Evolutionary conservation across 2,797 vertebrate genomes (phyloP).

Genomic region (Hirundo rustica): DNA sequence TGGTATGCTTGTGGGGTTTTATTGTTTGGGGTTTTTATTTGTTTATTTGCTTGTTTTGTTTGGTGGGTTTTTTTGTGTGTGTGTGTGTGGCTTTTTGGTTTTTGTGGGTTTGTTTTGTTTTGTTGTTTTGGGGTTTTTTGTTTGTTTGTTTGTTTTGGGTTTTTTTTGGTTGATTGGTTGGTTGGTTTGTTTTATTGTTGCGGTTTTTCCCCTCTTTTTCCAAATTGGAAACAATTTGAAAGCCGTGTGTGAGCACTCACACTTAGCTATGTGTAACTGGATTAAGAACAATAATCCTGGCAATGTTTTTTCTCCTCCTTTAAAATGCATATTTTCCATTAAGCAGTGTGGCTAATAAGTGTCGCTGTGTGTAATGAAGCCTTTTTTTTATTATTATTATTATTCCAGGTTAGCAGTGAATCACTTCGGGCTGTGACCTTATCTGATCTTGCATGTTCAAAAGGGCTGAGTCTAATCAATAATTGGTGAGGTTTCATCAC

Average conservation of each 20-base stretch:
- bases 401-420: conserved; percentile 30
- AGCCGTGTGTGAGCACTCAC: neutral
- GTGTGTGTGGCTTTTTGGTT: too few relatives aligned
- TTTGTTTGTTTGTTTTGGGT: neutral
- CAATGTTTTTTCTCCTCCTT: neutral
- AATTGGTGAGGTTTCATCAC: conserved; percentile 48
- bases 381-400: neutral
- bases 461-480: conserved; percentile 57
- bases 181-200: neutral
- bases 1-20: neutral
- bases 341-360: neutral
- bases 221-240: neutral
- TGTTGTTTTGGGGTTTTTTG: neutral
- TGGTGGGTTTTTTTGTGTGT: too few relatives aligned
- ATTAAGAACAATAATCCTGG: conserved; percentile 30
- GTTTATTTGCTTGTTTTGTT: too few relatives aligned
- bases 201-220: neutral
- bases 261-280: neutral
- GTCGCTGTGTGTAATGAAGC: neutral
- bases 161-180: too few relatives aligned
- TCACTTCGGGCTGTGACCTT: conserved; percentile 63
- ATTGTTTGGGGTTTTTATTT: too few relatives aligned
- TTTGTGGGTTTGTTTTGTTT: too few relatives aligned
- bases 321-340: conserved; percentile 53
- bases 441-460: conserved; percentile 40